A percentile compares a stretch with the other conserved stretches of the same genome.
Conservation (phyloP, 2,113 vertebrate genomes). For the Electrona antarctica region DNA sequence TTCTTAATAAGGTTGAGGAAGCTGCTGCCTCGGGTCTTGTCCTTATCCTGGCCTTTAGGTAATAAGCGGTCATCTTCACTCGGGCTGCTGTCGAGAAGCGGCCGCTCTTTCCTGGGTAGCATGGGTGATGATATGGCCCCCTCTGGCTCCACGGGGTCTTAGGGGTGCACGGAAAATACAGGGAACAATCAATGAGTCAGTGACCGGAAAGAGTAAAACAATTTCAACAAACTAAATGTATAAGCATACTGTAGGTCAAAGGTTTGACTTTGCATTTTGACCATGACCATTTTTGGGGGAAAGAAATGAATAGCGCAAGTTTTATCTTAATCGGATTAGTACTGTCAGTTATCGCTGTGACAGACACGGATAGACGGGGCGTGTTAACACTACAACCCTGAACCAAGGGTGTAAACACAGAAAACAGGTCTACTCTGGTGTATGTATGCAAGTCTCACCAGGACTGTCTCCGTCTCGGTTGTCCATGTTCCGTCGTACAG, state of each 20-base stretch:
- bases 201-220: too few species aligned
- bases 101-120: conserved; percentile 90
- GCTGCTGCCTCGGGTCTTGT: conserved; percentile 87
- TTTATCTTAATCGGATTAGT: too few species aligned
- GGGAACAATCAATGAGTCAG: conserved; percentile 2
- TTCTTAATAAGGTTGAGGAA: conserved; percentile 95
- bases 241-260: too few species aligned
- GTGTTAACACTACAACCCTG: too few species aligned
- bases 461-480: conserved; percentile 81
- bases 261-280: too few species aligned
- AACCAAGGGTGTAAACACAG: too few species aligned
- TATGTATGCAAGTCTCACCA: conserved; percentile 59
- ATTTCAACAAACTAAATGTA: too few species aligned
- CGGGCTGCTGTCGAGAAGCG: conserved; percentile 78
- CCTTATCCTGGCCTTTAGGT: conserved; percentile 90
- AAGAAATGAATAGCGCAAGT: too few species aligned
- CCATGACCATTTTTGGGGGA: neutral
- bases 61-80: conserved; percentile 93
- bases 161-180: conserved; percentile 30
- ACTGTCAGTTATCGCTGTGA: too few species aligned
- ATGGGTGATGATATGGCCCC: conserved; percentile 84
- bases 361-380: too few species aligned
- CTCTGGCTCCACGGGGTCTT: conserved; percentile 86
- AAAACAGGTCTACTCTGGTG: neutral
- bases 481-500: conserved; percentile 85